Evolutionary conservation across 2,797 vertebrate species (phyloP), one percentile per base, ranked within the genome.

Genomic region (Cossypha heuglini): DNA sequence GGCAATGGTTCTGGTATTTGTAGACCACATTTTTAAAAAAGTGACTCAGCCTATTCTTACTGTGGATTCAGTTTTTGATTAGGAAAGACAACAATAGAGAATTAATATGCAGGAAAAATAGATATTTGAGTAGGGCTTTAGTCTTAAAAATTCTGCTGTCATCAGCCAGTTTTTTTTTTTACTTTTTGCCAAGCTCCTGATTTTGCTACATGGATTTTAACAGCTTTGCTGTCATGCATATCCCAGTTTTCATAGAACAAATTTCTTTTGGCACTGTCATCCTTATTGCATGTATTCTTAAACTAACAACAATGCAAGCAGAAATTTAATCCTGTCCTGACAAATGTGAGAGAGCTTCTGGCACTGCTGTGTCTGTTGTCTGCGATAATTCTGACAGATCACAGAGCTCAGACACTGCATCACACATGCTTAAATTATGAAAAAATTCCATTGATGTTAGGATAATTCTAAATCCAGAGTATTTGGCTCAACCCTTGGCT

Each of bases 401-500:
- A 73, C 31, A 49, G 85, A 97, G 81, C 90, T 96, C 96, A 98
- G 97, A 97, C 97, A 96, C 94, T 93, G 94, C 97, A 98, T 97
- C 97, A 97, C 64, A 97, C 95, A 93, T 71, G 89, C 90, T 97
- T 94, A 95, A 96, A 97, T 96, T 94, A 94, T 80, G 92, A 96
- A 96, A 75, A 97, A 97, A 97, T 96, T 97, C 97, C 96, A 97
- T 43, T 91, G 96, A 97, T 95, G 81, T 95, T 94, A 97, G 93
- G 88, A 85, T 93, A 93, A 96, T 97, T 96, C 87, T 96, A 96
- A 97, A 97, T 93, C 90, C 94, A 97, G 95, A 75, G 89, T 63
- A 88, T 93, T 94, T 97, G 95, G 93, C 31, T 1, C 76, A 48
- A 57, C 75, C 52, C 92, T 96, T 97, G 94, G 89, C 96, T 96